A percentile compares a stretch with the other conserved stretches of the same genome.
phyloP scores from a whole-genome alignment of 2,888 invertebrate species.

The Scaptomyza caliginosa region DNA sequence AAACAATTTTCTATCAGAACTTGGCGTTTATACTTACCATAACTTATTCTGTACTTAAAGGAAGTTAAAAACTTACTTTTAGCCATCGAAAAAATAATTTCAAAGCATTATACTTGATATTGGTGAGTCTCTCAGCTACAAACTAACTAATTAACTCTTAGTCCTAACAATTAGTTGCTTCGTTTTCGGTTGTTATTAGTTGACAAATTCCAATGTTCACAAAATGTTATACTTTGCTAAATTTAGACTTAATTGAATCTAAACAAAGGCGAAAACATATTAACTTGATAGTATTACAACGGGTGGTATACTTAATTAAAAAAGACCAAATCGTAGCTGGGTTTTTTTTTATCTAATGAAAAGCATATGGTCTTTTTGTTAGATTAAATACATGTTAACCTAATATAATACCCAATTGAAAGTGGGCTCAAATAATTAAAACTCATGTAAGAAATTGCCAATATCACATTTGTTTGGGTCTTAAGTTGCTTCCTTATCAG shows the following conservation, averaged over 20 bases:
- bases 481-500: constrained; percentile 30
- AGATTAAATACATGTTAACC: constrained; percentile 3
- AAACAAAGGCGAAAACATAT: not conserved
- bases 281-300: not conserved
- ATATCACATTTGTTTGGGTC: not conserved
- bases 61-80: no score
- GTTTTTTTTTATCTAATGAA: not conserved
- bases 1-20: no score
- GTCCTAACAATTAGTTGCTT: not conserved
- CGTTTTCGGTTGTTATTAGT: not conserved
- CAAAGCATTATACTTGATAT: no score
- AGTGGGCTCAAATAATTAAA: constrained; percentile 41
- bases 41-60: no score
- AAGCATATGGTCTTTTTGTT: constrained; percentile 5
- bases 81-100: no score
- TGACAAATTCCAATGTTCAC: not conserved
- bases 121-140: no score
- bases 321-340: not conserved
- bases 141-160: no score
- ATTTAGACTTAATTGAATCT: constrained; percentile 15
- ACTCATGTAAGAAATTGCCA: not conserved
- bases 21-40: no score
- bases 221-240: constrained; percentile 1
- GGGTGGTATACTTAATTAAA: constrained; percentile 23
- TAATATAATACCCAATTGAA: not conserved